Percentiles rank a stretch among this genome's conserved stretches.
These are phyloP conservation scores for Leucozona laternaria DNA, from an alignment of 2,888 invertebrate genomes.

Conservation along the genomic window DNA sequence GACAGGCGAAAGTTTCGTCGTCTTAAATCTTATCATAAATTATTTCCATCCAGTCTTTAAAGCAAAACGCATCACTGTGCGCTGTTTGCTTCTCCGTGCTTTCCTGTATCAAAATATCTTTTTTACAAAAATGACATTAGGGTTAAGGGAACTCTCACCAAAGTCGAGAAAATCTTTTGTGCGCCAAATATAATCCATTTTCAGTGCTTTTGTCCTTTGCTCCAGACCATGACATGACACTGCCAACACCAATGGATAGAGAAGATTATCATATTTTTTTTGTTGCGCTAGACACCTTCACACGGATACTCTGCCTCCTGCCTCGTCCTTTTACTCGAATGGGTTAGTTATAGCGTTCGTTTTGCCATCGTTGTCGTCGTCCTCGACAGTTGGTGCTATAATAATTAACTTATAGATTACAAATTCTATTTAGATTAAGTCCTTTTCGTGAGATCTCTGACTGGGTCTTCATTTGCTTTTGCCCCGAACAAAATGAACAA, in stretches of 20 bases:
- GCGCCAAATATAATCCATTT: conserved; percentile 65
- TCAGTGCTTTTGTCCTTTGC: conserved; percentile 46
- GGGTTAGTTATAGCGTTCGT: conserved; percentile 33
- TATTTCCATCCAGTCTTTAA: neutral
- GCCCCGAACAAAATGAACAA: conserved; percentile 17
- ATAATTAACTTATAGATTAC: conserved; percentile 73
- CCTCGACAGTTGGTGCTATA: neutral
- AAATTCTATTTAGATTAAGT: conserved; percentile 70
- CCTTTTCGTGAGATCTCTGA: conserved; percentile 60
- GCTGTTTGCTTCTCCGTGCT: neutral
- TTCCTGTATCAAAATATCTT: neutral
- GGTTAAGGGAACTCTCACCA: conserved; percentile 27
- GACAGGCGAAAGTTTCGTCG: too few relatives aligned
- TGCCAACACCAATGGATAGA: neutral
- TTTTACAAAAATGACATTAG: conserved; percentile 21
- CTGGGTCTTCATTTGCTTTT: conserved; percentile 31
- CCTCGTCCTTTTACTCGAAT: conserved; percentile 18
- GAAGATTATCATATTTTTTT: neutral
- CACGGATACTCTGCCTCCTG: neutral
- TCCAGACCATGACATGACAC: conserved; percentile 5
- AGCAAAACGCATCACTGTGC: neutral
- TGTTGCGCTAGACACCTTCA: conserved; percentile 10
- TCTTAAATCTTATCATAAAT: too few relatives aligned
- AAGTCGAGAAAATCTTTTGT: conserved; percentile 55
- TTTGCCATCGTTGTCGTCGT: neutral